Evolutionary conservation across 2,888 invertebrate genomes (phyloP), one percentile per base, ranked within the genome.

Genomic region (Phoronis australis): DNA sequence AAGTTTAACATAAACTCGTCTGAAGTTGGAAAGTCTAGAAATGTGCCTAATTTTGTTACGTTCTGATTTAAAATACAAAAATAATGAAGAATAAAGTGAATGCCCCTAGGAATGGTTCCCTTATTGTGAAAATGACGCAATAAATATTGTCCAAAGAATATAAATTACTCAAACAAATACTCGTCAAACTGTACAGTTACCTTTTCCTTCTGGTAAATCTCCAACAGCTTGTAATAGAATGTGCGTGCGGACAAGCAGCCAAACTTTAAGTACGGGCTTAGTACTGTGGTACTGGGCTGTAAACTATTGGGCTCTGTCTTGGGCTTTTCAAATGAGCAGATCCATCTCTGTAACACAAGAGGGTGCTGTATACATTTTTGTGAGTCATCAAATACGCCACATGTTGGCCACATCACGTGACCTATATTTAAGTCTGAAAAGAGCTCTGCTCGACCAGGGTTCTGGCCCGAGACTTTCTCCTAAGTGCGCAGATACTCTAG

Each of bases 221-320:
- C 81, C 15, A 86, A 85, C 50, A 91, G 78, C 71, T 87, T 84
- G 69, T 87, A 86, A 77, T 90, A 90, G 76, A 91, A 90, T 31
- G 87, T 80, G 60, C 90, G 82, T 1, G 88, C 85, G 4, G 90
- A 90, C 51, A 90, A 79, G 73, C 90, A 90, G 5, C 90, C 90
- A 73, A 90, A 90, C 64, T 90, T 83, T 43, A 91, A 80, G 71
- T 90, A 90, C 0, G 90, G 90, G 37, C 88, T 88, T 21, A 91
- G 79, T 15, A 90, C 90, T 3, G 90, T 90, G 68, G 86, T 86
- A 60, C 88, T 88, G 12, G 90, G 87, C 22, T 88, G 76, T 26
- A 91, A 76, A 0, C 87, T 87, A 67, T 90, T 88, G 1, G 90
- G 88, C 0, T 88, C 88, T 86, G 90, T 90, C 78, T 90, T 90